Evolutionary conservation across 2,888 invertebrate species (phyloP), one percentile per base, ranked within the genome.

Genomic region (Cylindroiulus punctatus): DNA sequence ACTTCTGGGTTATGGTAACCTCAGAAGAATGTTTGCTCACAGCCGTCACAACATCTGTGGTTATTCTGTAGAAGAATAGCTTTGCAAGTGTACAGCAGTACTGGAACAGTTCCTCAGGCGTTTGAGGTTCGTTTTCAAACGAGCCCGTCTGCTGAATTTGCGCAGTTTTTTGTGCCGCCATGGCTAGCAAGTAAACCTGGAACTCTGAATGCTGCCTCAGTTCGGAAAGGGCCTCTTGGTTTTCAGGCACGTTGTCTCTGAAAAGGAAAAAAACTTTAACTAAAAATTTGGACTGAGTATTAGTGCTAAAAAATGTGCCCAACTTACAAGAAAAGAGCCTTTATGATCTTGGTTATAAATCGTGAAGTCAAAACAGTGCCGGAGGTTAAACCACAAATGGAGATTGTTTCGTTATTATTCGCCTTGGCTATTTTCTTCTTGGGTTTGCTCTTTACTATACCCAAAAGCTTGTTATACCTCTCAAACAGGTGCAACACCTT

Each of bases 171-270:
- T 84, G 84, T 8, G 42, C 12, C 3, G 84, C 84, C 7, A 42
- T 84, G 42, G 19, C 17, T 84, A 84, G 30, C 44, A 84, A 84
- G 22, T 84, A 84, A 30, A 30, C 12, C 26, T 84, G 26, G 84
- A 84, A 84, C 17, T 84, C 84, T 22, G 26, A 14, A 84, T 84
- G 32, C 22, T 40, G 42, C 42, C 84, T 84, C n/a, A 84, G 22
- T n/a, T 44, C 42, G 17, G 22, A 5, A 36, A 84, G 84, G 0
- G 84, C 84, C 17, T 84, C 84, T 19, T 84, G 84, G 17, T 84
- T 36, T 14, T 40, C 40, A 7, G 84, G 84, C 5, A 44, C 2
- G n/a, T 84, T 84, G 44, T 84, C 44, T 19, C 84, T 84, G 42
- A 44, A 22, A 14, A 44, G 22, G 14, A 84, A 42, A 84, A 84